Evolutionary conservation across 37 sponge, comb jelly and placozoan species (phyloP), one percentile per base, ranked within the genome.

Genomic region (Beroe ovata): DNA sequence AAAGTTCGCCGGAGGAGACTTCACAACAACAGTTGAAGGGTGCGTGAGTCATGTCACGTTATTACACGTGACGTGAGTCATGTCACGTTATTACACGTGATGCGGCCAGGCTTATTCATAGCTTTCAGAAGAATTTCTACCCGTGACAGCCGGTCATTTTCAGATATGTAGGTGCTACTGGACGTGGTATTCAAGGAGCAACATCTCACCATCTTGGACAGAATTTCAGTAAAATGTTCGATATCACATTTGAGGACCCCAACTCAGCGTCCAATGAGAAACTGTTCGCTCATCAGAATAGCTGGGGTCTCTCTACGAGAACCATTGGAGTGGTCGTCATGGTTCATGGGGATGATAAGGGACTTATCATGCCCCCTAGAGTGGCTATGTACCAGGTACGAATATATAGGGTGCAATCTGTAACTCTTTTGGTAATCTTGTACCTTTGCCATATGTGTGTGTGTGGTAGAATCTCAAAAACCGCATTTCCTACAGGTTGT

Each of bases 121-220:
- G n/a, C n/a, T n/a, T n/a, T n/a, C n/a, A n/a, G n/a, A n/a, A n/a
- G n/a, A 11, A 11, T 18, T 18, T 58, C 16, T 58, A 11, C 59
- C 59, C 59, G n/a, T n/a, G n/a, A n/a, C n/a, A n/a, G n/a, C n/a
- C n/a, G n/a, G n/a, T n/a, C 64, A 14, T 63, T 25, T 14, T 21
- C 84, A 77, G 84, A 26, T 77, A 77, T 64, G 64, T 98, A 0
- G 66, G 94, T 36, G 94, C 96, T 37, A 98, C 94, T 92, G 99
- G 99, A 34, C 61, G 99, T 64, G 99, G 94, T 21, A 95, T 95
- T 60, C 89, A 97, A 95, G 99, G 94, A 29, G 99, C 96, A 19
- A 98, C 99, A 47, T 98, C 99, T 0, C 99, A 98, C 88, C 99
- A 98, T 64, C 89, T 98, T 38, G 99, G 99, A 11, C 99, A 98